These are phyloP conservation scores for Drosophila hamatofila DNA, from an alignment of 2,888 invertebrate genomes.

Conservation along the genomic window DNA sequence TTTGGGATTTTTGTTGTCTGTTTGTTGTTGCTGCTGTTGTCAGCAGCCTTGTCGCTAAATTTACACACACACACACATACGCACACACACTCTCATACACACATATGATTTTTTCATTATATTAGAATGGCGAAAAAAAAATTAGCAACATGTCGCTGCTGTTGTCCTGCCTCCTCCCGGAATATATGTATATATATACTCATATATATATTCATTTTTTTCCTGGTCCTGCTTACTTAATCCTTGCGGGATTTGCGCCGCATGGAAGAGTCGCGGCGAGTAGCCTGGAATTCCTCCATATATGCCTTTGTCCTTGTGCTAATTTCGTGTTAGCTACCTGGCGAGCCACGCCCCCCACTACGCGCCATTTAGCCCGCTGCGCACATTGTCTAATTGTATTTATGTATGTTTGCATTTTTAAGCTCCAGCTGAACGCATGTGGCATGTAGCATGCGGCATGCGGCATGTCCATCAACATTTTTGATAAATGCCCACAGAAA, in stretches of 20 bases:
- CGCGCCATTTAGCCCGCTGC: background rate
- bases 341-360: background rate
- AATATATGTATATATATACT: background rate
- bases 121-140: constrained; percentile 55
- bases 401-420: constrained; percentile 63
- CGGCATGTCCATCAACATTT: constrained; percentile 66
- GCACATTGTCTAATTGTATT: constrained; percentile 61
- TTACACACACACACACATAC: constrained; percentile 28
- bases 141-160: constrained; percentile 66
- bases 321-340: constrained; percentile 50
- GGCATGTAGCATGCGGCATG: constrained; percentile 30
- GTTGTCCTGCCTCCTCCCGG: constrained; percentile 17
- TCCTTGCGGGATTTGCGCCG: constrained; percentile 64
- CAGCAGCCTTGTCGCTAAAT: constrained; percentile 63
- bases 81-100: background rate
- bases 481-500: constrained; percentile 60
- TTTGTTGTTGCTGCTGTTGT: constrained; percentile 45
- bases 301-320: constrained; percentile 66
- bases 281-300: constrained; percentile 33
- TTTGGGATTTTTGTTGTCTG: constrained; percentile 56
- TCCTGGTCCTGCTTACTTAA: constrained; percentile 33
- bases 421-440: constrained; percentile 29
- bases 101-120: constrained; percentile 55
- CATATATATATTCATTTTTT: constrained; percentile 8
- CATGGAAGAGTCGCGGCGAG: constrained; percentile 4